phyloP scores from a whole-genome alignment of 1,140 invertebrate species.

The Drosophila sulfurigaster region DNA sequence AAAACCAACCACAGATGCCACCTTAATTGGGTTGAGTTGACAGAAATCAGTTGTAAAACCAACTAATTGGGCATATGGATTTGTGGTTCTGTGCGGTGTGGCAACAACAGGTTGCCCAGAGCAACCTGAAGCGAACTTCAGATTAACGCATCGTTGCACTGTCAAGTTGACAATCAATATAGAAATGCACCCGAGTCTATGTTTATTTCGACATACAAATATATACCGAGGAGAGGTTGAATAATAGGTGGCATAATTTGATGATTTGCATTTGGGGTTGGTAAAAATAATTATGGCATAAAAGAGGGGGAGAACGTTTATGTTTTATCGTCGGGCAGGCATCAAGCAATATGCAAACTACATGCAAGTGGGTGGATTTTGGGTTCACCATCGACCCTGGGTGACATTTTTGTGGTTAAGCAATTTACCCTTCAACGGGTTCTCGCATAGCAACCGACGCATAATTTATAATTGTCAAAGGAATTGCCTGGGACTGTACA shows the following conservation, averaged over 20 bases:
- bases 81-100: slow-evolving; percentile 32
- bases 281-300: slow-evolving; percentile 39
- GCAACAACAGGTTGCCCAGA: slow-evolving; percentile 61
- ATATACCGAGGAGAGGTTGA: background rate
- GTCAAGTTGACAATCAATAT: slow-evolving; percentile 39
- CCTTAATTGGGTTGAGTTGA: background rate
- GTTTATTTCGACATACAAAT: background rate
- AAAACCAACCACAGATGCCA: background rate
- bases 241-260: slow-evolving; percentile 30
- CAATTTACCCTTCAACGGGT: slow-evolving; percentile 63
- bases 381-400: slow-evolving; percentile 11
- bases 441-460: slow-evolving; percentile 56
- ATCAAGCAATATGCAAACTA: slow-evolving; percentile 47
- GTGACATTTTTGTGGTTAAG: slow-evolving; percentile 76
- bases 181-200: background rate
- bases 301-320: slow-evolving; percentile 13
- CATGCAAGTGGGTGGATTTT: slow-evolving; percentile 33
- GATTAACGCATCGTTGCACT: slow-evolving; percentile 50
- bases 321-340: slow-evolving; percentile 9
- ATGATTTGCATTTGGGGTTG: slow-evolving; percentile 43
- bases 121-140: slow-evolving; percentile 33
- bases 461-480: slow-evolving; percentile 83
- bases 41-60: slow-evolving; percentile 26
- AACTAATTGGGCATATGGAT: slow-evolving; percentile 65
- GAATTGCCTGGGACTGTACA: slow-evolving; percentile 48